Evolutionary conservation across 1,140 invertebrate genomes (phyloP).

Genomic region (Lepidurus apus): DNA sequence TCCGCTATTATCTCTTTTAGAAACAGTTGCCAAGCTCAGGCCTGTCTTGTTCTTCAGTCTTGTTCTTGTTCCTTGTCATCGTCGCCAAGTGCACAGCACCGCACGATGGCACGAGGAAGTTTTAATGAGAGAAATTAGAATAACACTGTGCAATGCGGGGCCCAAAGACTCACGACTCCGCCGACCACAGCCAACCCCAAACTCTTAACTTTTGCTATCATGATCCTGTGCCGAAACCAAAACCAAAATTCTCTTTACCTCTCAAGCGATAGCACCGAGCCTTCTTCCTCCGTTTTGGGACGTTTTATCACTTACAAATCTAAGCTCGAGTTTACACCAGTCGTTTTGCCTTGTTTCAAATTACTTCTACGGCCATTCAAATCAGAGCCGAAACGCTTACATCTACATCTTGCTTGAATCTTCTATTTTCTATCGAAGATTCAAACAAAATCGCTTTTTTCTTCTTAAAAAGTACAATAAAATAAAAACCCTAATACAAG

Average conservation of each 20-base stretch:
- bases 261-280: not conserved
- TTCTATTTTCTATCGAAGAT: too few species aligned
- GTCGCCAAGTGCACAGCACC: not conserved
- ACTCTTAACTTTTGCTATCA: conserved; percentile 12
- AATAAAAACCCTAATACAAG: too few species aligned
- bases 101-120: conserved; percentile 3
- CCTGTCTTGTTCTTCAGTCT: not conserved
- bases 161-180: not conserved
- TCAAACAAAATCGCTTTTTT: too few species aligned
- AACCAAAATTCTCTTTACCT: not conserved
- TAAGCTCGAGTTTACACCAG: not conserved
- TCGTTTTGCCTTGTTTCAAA: too few species aligned
- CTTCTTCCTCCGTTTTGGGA: not conserved
- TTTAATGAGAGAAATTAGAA: conserved; percentile 22
- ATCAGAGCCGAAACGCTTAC: too few species aligned
- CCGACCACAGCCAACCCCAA: not conserved
- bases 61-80: not conserved
- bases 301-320: not conserved
- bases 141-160: conserved; percentile 13
- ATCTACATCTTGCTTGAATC: too few species aligned
- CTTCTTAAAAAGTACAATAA: too few species aligned
- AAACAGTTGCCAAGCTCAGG: conserved; percentile 5
- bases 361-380: too few species aligned
- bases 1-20: conserved; percentile 9
- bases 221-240: conserved; percentile 8